Base-by-base conservation (phyloP, 2,888 invertebrate species). In the Dynastes maya region DNA sequence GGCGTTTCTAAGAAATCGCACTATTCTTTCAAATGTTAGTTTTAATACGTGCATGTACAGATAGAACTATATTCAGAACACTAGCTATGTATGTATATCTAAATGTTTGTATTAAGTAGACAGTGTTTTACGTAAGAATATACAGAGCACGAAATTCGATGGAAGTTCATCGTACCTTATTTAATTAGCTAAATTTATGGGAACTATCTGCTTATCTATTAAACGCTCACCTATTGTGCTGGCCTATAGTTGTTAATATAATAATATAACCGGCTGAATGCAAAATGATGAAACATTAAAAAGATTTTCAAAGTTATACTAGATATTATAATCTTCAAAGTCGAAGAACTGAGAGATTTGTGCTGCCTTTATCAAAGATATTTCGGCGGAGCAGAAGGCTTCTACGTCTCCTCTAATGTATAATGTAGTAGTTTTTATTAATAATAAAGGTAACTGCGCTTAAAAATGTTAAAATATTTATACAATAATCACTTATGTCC, bases 381-480 rank as follows among this genome's bases (percentile, higher is more conserved):
- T 22, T 27, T 22, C 55, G 22, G 22, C n/a, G 5, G 16, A 65
- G 9, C 64, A 29, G 40, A 65, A 40, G 37, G n/a, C 29, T 45
- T 67, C 22, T 45, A 37, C 40, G 65, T 40, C 40, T 37, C n/a
- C 40, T 8, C 22, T 40, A 45, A 22, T 45, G 37, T 8, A 37
- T 67, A 40, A 11, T 37, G 22, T 45, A 11, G 9, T 22, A 40
- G 32, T 11, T 45, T 65, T 65, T 65, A 32, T 65, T 67, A 67
- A 45, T 37, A 67, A 67, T 67, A 67, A 67, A 67, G 65, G 16
- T 67, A 67, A 67, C 45, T 67, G 40, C 65, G 45, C 40, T 67
- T 67, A 67, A 45, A 67, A 67, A 67, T 45, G 65, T 67, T 45
- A n/a, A 67, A 67, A 67, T 67, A 67, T 67, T 67, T 70, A 70